These are phyloP conservation scores for Gymnothorax javanicus DNA, from an alignment of 2,797 vertebrate genomes.

Conservation along the genomic window DNA sequence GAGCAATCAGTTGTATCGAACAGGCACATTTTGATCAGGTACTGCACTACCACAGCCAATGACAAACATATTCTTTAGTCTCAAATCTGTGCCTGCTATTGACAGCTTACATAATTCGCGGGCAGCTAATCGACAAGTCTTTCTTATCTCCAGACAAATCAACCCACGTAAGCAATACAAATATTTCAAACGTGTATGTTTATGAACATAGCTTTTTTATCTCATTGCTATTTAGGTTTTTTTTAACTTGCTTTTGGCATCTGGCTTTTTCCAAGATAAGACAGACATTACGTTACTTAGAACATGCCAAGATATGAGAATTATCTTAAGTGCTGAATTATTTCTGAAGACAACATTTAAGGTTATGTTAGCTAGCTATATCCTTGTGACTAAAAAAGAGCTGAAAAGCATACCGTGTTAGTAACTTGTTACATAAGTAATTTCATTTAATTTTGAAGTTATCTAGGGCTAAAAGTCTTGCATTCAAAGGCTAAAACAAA, in stretches of 20 bases:
- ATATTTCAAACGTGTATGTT: conserved; percentile 45
- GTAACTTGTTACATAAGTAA: no score
- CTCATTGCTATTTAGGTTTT: background rate
- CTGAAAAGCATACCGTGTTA: no score
- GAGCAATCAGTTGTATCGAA: no score
- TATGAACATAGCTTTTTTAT: conserved; percentile 11
- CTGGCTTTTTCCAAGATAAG: background rate
- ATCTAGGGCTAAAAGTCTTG: no score
- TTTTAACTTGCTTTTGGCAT: background rate
- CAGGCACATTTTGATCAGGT: background rate
- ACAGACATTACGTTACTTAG: no score
- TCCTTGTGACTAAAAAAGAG: no score
- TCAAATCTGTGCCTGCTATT: background rate
- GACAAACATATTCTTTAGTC: background rate
- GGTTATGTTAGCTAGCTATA: no score
- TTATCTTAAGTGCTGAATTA: no score
- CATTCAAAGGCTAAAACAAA: no score
- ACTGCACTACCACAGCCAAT: background rate
- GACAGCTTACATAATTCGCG: conserved; percentile 2
- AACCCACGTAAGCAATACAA: conserved; percentile 47
- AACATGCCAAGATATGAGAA: no score
- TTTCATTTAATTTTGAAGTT: no score
- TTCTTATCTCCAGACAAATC: conserved; percentile 16
- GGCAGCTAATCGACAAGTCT: background rate
- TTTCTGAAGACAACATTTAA: no score